A percentile compares a stretch with the other conserved stretches of the same genome.
Evolutionary conservation across 2,797 vertebrate genomes (phyloP).

Genomic region (Hapalemur alaotrensis): DNA sequence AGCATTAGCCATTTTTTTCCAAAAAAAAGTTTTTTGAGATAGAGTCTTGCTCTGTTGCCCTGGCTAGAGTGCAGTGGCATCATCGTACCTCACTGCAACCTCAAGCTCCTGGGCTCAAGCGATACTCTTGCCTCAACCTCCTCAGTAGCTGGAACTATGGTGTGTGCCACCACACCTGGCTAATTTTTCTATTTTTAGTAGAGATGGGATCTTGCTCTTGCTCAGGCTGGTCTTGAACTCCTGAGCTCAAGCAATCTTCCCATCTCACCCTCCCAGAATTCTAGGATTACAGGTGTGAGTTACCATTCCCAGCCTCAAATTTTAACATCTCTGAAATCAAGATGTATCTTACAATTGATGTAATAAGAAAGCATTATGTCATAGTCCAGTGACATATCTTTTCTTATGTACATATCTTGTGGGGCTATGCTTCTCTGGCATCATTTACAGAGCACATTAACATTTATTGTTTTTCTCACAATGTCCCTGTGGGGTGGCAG

Average conservation of each 20-base stretch:
- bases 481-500: not conserved
- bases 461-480: not conserved
- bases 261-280: not conserved
- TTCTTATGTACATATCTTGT: not conserved
- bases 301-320: not conserved
- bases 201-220: not conserved
- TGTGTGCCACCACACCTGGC: not conserved
- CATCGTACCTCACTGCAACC: not conserved
- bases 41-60: not conserved
- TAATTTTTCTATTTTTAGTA: not conserved
- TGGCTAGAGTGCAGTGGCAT: not conserved
- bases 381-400: not conserved
- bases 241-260: not conserved
- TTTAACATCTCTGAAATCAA: conserved; percentile 21
- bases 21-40: not conserved
- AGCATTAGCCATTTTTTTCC: not conserved
- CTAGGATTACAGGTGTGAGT: not conserved
- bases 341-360: not conserved
- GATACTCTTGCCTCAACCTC: not conserved
- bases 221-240: not conserved
- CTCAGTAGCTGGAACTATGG: not conserved
- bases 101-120: not conserved
- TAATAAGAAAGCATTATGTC: not conserved
- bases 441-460: not conserved
- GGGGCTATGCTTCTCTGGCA: not conserved